A percentile compares a stretch with the other conserved stretches of the same genome.
Conservation (phyloP, 2,113 vertebrate genomes). For the Cepphus grylle region DNA sequence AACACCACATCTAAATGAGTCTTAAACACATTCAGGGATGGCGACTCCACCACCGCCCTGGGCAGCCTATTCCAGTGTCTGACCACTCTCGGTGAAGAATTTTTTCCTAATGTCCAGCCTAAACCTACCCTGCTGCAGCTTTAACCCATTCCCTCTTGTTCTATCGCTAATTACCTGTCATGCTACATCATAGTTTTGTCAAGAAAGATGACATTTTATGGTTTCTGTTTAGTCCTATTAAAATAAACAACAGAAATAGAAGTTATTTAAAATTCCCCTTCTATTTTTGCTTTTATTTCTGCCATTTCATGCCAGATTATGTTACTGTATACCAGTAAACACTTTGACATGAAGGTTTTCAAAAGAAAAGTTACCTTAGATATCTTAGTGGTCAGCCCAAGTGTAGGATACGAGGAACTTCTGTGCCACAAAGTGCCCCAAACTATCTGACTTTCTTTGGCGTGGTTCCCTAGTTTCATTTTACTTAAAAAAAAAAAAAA, state of each 20-base stretch:
- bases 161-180: no score
- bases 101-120: no score
- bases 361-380: neutral
- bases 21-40: no score
- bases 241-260: neutral
- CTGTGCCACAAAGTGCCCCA: neutral
- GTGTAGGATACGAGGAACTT: neutral
- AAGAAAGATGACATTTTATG: neutral
- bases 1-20: no score
- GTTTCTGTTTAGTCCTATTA: neutral
- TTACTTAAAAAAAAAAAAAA: neutral
- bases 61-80: no score
- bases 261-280: neutral
- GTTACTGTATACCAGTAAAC: neutral
- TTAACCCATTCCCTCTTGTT: no score
- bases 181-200: neutral
- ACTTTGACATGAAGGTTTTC: neutral
- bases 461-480: neutral
- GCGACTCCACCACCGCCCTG: no score
- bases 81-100: no score
- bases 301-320: neutral
- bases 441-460: neutral
- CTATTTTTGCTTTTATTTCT: neutral
- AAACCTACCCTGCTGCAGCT: no score
- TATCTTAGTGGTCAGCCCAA: neutral